These are phyloP conservation scores for Chiloscyllium punctatum DNA, from an alignment of 2,797 vertebrate genomes.

Conservation along the genomic window DNA sequence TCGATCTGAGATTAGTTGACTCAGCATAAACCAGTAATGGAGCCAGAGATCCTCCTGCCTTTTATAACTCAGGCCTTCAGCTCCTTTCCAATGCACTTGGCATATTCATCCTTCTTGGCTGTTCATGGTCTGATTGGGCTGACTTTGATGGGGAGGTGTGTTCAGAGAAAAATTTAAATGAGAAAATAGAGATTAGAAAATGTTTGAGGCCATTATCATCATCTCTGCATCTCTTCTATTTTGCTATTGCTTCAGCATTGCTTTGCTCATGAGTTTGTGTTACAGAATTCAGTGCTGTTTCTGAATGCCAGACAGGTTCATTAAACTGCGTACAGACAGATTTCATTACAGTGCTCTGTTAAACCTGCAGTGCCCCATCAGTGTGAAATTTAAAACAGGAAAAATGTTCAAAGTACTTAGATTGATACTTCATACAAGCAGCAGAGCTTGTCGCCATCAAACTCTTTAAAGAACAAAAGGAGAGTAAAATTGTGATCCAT, in stretches of 20 bases:
- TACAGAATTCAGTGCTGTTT: neutral
- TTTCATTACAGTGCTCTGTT: neutral
- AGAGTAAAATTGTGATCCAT: neutral
- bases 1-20: neutral
- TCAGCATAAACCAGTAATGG: neutral
- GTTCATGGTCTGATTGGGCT: neutral
- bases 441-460: neutral
- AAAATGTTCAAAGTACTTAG: neutral
- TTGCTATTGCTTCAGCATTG: neutral
- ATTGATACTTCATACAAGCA: slow-evolving; percentile 12
- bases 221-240: neutral
- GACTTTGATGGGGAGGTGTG: neutral
- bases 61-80: neutral
- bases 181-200: neutral
- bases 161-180: neutral
- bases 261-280: neutral
- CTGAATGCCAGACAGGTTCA: neutral
- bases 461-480: neutral
- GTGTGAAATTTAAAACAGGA: slow-evolving; percentile 16
- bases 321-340: neutral
- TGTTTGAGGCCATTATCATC: neutral
- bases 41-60: neutral
- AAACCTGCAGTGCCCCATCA: neutral
- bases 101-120: neutral
- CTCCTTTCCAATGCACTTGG: neutral